Evolutionary conservation across 2,113 vertebrate genomes (phyloP).

Genomic region (Gymnocephalus cernua): DNA sequence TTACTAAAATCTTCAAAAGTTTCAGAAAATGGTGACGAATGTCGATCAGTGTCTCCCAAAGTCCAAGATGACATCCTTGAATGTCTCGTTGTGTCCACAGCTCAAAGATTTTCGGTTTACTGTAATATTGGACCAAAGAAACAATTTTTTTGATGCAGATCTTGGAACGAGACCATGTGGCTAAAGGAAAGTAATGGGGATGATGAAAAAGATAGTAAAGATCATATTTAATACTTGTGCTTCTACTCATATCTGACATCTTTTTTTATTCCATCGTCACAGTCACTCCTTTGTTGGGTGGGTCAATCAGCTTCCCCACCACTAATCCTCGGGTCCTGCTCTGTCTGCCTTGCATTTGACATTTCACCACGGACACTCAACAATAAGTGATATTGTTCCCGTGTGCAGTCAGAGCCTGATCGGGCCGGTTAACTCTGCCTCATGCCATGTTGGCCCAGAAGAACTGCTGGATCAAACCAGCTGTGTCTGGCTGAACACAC

Average conservation of each 20-base stretch:
- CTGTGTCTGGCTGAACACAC: conserved; percentile 51
- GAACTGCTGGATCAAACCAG: conserved; percentile 68
- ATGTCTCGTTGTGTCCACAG: no score
- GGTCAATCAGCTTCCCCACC: conserved; percentile 16
- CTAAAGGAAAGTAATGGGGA: conserved; percentile 21
- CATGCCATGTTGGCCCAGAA: conserved; percentile 2
- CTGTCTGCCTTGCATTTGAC: conserved; percentile 43
- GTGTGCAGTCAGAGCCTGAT: conserved; percentile 35
- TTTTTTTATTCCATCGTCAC: conserved; percentile 23
- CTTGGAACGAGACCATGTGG: not conserved
- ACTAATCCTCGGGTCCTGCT: conserved; percentile 13
- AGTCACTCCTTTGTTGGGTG: conserved; percentile 44
- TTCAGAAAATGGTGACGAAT: no score
- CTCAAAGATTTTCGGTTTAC: no score
- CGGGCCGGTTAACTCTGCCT: conserved; percentile 44
- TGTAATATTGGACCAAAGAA: no score
- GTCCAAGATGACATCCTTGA: no score
- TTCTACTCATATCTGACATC: conserved; percentile 11
- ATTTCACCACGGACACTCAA: conserved; percentile 57
- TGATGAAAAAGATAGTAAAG: not conserved
- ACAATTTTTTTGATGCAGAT: not conserved
- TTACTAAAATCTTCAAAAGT: no score
- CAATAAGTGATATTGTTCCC: conserved; percentile 70
- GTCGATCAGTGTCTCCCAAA: no score
- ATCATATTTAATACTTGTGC: not conserved